Percentiles rank a stretch among this genome's conserved stretches.
Conservation (phyloP, 1,140 invertebrate genomes). For the Hyphantria cunea region DNA sequence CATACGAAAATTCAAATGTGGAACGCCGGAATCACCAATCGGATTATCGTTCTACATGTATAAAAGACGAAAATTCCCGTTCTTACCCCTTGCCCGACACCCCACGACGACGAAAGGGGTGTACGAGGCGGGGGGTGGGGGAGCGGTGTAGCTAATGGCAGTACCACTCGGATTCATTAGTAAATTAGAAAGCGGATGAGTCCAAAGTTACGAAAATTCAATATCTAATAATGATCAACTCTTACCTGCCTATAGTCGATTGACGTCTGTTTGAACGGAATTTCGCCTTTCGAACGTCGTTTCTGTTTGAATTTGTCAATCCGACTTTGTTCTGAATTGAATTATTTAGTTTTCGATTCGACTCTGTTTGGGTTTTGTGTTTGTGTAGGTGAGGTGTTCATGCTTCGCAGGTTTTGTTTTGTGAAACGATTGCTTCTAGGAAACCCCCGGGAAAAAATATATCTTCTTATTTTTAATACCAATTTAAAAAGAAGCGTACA, state of each 20-base stretch:
- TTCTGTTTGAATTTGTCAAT: constrained; percentile 72
- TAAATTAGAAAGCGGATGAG: constrained; percentile 82
- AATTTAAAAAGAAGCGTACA: too few relatives aligned
- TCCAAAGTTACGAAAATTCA: constrained; percentile 82
- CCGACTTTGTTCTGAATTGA: constrained; percentile 68
- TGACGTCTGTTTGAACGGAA: constrained; percentile 40
- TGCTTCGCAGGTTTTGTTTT: constrained; percentile 50
- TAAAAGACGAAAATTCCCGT: constrained; percentile 77
- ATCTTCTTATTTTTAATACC: background rate
- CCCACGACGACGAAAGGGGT: constrained; percentile 32
- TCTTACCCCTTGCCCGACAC: constrained; percentile 64
- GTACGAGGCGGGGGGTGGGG: constrained; percentile 29
- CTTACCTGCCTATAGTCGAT: constrained; percentile 72
- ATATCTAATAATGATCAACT: constrained; percentile 82
- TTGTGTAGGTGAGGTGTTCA: constrained; percentile 45
- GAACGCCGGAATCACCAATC: constrained; percentile 73
- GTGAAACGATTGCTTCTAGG: constrained; percentile 35
- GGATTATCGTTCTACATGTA: constrained; percentile 77
- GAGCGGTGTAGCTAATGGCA: constrained; percentile 67
- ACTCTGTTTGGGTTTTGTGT: constrained; percentile 33
- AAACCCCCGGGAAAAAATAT: constrained; percentile 5
- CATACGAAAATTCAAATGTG: constrained; percentile 73
- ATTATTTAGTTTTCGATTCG: constrained; percentile 79
- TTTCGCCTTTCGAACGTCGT: constrained; percentile 38
- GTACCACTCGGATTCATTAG: constrained; percentile 80